phyloP scores from a whole-genome alignment of 2,888 invertebrate species.

The Harpalus rufipes region DNA sequence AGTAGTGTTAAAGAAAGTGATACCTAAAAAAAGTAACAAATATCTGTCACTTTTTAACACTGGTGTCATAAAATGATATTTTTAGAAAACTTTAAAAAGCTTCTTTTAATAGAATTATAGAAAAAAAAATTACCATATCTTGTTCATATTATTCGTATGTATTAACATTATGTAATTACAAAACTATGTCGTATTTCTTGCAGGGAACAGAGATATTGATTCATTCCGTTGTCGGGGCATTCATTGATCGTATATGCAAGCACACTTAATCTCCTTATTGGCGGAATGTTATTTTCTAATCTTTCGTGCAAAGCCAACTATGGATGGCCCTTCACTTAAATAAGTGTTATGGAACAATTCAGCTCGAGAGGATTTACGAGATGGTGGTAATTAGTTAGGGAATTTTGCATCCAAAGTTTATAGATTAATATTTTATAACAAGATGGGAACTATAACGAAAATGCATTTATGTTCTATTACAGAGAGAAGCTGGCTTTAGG shows the following conservation, averaged over 20 bases:
- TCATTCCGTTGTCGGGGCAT: conserved; percentile 13
- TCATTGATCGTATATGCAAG: conserved; percentile 56
- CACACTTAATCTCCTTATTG: conserved; percentile 57
- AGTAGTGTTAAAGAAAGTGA: too few relatives aligned
- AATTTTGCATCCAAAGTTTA: background rate
- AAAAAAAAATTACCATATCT: too few relatives aligned
- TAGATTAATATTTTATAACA: background rate
- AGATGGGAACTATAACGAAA: background rate
- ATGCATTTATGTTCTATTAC: background rate
- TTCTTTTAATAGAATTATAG: too few relatives aligned
- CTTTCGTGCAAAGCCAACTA: conserved; percentile 16
- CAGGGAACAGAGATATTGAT: background rate
- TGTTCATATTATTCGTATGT: too few relatives aligned
- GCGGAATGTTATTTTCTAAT: conserved; percentile 54
- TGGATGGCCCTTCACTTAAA: conserved; percentile 1
- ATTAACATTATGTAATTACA: too few relatives aligned
- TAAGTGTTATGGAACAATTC: conserved; percentile 6
- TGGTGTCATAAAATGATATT: too few relatives aligned
- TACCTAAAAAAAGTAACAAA: too few relatives aligned
- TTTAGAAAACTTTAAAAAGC: too few relatives aligned
- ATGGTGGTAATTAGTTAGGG: background rate
- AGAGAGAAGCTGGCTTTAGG: background rate
- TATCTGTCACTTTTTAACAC: too few relatives aligned
- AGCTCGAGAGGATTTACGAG: background rate
- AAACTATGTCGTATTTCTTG: background rate